These are phyloP conservation scores for Bujurquina vittata DNA, from an alignment of 2,113 vertebrate genomes.

Conservation along the genomic window DNA sequence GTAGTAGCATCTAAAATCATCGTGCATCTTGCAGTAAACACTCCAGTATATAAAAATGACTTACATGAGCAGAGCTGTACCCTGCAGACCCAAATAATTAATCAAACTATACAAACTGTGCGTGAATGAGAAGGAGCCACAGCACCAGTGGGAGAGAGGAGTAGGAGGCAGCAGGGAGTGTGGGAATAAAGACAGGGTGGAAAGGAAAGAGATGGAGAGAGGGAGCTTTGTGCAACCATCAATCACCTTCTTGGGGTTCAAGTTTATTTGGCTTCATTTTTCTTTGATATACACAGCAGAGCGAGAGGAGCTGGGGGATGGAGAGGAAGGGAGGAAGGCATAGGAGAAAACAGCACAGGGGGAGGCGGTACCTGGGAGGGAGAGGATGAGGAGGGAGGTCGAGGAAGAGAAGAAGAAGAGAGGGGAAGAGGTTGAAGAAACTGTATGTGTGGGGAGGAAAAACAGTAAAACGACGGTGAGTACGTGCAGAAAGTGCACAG, in stretches of 20 bases:
- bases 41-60: conserved; percentile 43
- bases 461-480: background rate
- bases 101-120: conserved; percentile 61
- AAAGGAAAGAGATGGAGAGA: conserved; percentile 50
- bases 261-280: conserved; percentile 76
- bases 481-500: background rate
- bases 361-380: conserved; percentile 6
- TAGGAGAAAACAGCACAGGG: conserved; percentile 6
- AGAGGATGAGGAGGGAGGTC: background rate
- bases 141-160: conserved; percentile 8
- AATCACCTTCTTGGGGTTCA: conserved; percentile 72
- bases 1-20: conserved; percentile 31
- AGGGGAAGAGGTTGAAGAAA: background rate
- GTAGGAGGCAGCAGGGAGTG: conserved; percentile 41
- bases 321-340: background rate
- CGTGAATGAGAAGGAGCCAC: conserved; percentile 6
- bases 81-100: conserved; percentile 48
- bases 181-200: conserved; percentile 54
- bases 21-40: conserved; percentile 20
- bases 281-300: conserved; percentile 55
- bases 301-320: conserved; percentile 20
- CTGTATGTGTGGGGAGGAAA: background rate
- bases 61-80: conserved; percentile 35
- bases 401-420: background rate
- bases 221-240: conserved; percentile 68